Conservation (phyloP, 2,888 invertebrate species). For the Furcula furcula region DNA sequence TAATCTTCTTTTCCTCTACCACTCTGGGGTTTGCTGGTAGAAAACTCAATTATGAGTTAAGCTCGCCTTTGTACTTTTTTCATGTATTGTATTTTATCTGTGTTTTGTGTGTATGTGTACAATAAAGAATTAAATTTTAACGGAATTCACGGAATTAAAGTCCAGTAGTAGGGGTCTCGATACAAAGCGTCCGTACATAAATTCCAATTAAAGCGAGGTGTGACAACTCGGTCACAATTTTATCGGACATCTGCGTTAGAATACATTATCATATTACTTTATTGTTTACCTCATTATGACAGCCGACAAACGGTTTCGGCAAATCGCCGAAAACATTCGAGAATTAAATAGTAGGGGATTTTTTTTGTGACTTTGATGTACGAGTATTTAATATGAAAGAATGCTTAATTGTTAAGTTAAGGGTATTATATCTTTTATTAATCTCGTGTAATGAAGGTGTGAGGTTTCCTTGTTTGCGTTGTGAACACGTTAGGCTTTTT, state of each 20-base stretch:
- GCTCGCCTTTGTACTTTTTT: too few relatives aligned
- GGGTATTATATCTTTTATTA: too few relatives aligned
- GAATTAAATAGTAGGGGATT: constrained; percentile 11
- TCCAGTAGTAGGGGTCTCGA: constrained; percentile 25
- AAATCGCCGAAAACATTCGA: constrained; percentile 25
- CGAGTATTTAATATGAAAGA: constrained; percentile 9
- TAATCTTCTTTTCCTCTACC: too few relatives aligned
- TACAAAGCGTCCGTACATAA: constrained; percentile 63
- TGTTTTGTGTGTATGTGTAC: too few relatives aligned
- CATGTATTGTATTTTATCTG: too few relatives aligned
- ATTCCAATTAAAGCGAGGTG: constrained; percentile 73
- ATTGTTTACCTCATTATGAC: constrained; percentile 63
- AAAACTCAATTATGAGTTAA: too few relatives aligned
- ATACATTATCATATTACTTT: constrained; percentile 51
- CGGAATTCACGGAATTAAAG: too few relatives aligned
- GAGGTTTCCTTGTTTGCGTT: too few relatives aligned
- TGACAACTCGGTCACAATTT: constrained; percentile 56
- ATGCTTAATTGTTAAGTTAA: constrained; percentile 1
- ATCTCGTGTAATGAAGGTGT: too few relatives aligned
- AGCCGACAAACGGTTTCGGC: constrained; percentile 32
- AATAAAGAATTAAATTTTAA: too few relatives aligned
- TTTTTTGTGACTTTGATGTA: constrained; percentile 7
- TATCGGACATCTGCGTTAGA: constrained; percentile 52
- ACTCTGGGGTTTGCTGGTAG: too few relatives aligned
- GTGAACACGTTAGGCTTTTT: too few relatives aligned